These are phyloP conservation scores for Rhipidura dahli DNA, from an alignment of 2,113 vertebrate genomes.

Conservation along the genomic window DNA sequence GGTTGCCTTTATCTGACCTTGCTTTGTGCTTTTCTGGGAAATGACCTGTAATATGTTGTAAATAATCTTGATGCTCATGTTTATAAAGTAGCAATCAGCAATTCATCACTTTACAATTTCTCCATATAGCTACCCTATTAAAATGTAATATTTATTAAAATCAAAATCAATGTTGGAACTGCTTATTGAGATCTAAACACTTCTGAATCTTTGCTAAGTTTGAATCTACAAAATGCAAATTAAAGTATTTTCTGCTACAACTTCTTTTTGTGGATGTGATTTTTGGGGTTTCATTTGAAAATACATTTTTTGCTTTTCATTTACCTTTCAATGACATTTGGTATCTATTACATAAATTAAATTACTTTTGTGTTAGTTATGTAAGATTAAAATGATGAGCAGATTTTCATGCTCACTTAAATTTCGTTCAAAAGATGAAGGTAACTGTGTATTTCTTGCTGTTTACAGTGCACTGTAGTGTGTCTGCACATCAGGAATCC, in stretches of 20 bases:
- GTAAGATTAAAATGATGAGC: background rate
- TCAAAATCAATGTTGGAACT: background rate
- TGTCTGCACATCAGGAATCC: background rate
- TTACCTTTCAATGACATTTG: background rate
- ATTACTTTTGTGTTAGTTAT: background rate
- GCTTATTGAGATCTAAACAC: conserved; percentile 15
- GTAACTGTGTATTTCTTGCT: background rate
- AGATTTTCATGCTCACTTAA: background rate
- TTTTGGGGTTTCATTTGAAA: background rate
- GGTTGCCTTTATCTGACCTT: conserved; percentile 30
- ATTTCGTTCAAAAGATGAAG: background rate
- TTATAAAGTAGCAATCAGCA: conserved; percentile 8
- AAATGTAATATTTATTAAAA: conserved; percentile 57
- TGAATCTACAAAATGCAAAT: conserved; percentile 52
- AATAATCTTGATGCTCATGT: conserved; percentile 41
- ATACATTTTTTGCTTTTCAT: background rate
- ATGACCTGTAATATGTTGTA: conserved; percentile 43
- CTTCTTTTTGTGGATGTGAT: background rate
- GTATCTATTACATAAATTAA: background rate
- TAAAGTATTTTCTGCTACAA: conserved; percentile 66
- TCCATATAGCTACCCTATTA: background rate
- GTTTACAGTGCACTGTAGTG: accelerated
- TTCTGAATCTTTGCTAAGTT: conserved; percentile 51
- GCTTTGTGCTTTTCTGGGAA: conserved; percentile 29
- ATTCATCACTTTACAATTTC: background rate